Conservation (phyloP, 2,888 invertebrate genomes). For the Eulithis testata region DNA sequence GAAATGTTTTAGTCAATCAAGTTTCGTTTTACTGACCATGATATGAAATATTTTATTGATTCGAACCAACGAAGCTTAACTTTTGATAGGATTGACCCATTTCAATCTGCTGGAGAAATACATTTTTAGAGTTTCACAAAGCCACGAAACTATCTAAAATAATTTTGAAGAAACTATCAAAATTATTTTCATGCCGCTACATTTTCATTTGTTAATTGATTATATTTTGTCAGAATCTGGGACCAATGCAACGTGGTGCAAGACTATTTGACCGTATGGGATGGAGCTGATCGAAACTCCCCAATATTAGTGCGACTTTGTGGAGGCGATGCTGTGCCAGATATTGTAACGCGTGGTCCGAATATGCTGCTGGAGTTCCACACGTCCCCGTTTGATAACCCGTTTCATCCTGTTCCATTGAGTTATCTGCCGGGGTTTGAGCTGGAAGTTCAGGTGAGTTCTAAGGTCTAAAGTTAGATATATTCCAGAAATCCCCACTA, state of each 20-base stretch:
- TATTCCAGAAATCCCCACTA: no score
- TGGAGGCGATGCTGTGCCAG: constrained; percentile 92
- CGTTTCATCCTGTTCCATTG: constrained; percentile 91
- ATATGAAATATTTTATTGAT: neutral
- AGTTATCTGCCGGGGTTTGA: constrained; percentile 93
- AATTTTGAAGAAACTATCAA: no score
- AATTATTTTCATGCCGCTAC: no score
- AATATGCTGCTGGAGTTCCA: constrained; percentile 92
- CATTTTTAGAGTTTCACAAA: constrained; percentile 1
- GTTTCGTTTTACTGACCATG: neutral
- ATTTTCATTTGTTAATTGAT: no score
- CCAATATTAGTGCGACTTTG: constrained; percentile 91
- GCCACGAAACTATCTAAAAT: no score
- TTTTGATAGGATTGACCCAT: neutral
- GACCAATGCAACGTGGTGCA: constrained; percentile 93
- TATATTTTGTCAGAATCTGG: constrained; percentile 85
- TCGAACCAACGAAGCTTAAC: neutral
- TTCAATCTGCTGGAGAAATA: neutral
- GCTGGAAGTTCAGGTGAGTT: constrained; percentile 89
- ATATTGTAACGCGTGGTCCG: constrained; percentile 90
- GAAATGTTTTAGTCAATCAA: neutral
- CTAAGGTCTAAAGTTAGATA: no score
- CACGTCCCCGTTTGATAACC: constrained; percentile 92
- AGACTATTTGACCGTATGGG: constrained; percentile 92
- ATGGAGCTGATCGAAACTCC: constrained; percentile 89